Evolutionary conservation across 2,888 invertebrate genomes (phyloP), one percentile per base, ranked within the genome.

Genomic region (Dasypogon diadema): DNA sequence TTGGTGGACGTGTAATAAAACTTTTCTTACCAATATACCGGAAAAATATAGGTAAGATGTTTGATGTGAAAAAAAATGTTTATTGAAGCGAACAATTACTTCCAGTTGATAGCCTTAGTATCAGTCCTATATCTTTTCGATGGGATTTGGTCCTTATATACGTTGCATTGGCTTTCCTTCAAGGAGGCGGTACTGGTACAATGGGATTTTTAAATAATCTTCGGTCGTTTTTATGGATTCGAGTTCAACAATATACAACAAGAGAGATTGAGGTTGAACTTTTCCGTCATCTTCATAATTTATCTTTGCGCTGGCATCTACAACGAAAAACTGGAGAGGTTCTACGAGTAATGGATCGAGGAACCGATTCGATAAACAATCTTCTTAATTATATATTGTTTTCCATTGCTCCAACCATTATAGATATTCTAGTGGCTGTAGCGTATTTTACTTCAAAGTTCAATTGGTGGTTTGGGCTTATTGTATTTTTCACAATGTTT

Each of bases 241-340:
- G 91, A 81, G 94, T 99, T 56, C 96, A 98, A 81, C 99, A 99
- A 85, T 98, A 94, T 83, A 98, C 98, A 1, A 97, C 97, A 5
- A 89, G 97, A 78, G 96, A 97, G 87, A 91, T 97, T 74, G 94
- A 98, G 88, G 89, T 96, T 77, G 92, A 93, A 83, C 87, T 97
- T 34, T 97, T 94, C 85, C 88, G 91, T 56, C 98, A 98, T 86
- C 89, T 98, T 14, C 98, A 98, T 85, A 89, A 92, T 75, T 86
- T 99, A 74, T 97, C 98, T 2, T 88, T 99, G 63, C 90, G 95
- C 22, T 99, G 99, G 99, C 99, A 99, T 86, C 87, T 99, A 37
- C 90, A 92, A 1, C 88, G 98, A 10, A 99, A 99, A 88, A 99
- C 99, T 0, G 99, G 99, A 1, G 98, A 99, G 88, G 97, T 99